Base-by-base conservation (phyloP, 2,113 vertebrate genomes). In the Anseranas semipalmata region DNA sequence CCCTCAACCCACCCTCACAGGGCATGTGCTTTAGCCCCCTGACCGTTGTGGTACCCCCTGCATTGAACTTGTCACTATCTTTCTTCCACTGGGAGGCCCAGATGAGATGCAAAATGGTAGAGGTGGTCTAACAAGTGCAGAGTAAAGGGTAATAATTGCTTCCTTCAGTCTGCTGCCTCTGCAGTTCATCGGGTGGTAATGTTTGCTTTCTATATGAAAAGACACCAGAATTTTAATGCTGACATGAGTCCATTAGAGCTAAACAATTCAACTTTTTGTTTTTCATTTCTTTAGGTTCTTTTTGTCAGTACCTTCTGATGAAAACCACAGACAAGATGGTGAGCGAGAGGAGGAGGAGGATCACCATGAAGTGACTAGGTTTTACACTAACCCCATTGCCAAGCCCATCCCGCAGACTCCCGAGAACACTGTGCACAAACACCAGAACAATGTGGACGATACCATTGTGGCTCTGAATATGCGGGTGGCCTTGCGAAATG, bases 391-490 rank as follows among this genome's bases (percentile, higher is more conserved):
- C 37, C 98, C 99, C 66, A 98, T 99, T 24, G 98, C 99, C 67
- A 99, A 99, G 97, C 99, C 99, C 11, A 97, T 99, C 80, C 98
- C 99, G 0, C 99, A 99, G 84, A 98, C 77, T 4, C 98, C 98
- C 1, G 98, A 98, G 85, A 97, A 90, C 60, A 17, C 79, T 5
- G 50, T 39, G 35, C 97, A 96, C 92, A 98, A 98, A 32, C 93
- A 96, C 48, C 98, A 83, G 78, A 97, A 89, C 50, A 96, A 35
- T 4, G 96, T 99, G 87, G 99, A 99, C 12, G 99, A 99, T 92
- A 99, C 99, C 72, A 98, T 99, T 32, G 89, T 96, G 27, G 99
- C 99, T 10, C 98, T 99, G 60, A 99, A 99, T 58, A 97, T 99
- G 97, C 98, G 98, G 41, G 93, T 65, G n/a, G 92, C 96, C 6